Evolutionary conservation across 2,888 invertebrate genomes (phyloP).

Genomic region (Hirtodrosophila histrioides): DNA sequence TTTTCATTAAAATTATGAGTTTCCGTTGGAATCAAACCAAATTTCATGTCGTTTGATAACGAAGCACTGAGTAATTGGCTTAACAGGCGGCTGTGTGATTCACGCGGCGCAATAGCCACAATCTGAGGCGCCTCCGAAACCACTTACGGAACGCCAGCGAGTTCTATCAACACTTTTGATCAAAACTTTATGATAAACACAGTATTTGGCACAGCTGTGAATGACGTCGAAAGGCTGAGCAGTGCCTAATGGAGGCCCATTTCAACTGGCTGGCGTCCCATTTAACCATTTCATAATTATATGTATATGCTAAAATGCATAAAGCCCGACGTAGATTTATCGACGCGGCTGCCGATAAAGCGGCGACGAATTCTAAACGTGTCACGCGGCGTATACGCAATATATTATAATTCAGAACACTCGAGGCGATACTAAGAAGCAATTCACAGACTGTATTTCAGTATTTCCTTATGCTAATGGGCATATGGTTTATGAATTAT

Average conservation of each 20-base stretch:
- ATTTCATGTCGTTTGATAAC: slow-evolving; percentile 17
- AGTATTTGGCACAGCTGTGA: background rate
- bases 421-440: background rate
- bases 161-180: background rate
- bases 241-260: background rate
- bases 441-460: background rate
- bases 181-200: background rate
- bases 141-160: background rate
- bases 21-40: slow-evolving; percentile 14
- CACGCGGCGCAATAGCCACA: slow-evolving; percentile 11
- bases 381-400: slow-evolving; percentile 62
- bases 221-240: too few species aligned
- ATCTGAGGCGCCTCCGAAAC: background rate
- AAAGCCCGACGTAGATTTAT: slow-evolving; percentile 40
- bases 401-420: slow-evolving; percentile 12
- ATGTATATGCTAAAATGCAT: slow-evolving; percentile 37
- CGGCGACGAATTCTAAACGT: slow-evolving; percentile 9
- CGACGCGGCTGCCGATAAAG: slow-evolving; percentile 38
- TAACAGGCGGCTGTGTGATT: slow-evolving; percentile 9
- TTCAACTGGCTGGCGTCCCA: slow-evolving; percentile 9
- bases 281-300: slow-evolving; percentile 22
- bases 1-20: background rate
- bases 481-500: slow-evolving; percentile 12
- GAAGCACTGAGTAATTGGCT: slow-evolving; percentile 16
- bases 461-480: slow-evolving; percentile 22